Base-by-base conservation (phyloP, 1,140 invertebrate species). In the Drosophila prosaltans region DNA sequence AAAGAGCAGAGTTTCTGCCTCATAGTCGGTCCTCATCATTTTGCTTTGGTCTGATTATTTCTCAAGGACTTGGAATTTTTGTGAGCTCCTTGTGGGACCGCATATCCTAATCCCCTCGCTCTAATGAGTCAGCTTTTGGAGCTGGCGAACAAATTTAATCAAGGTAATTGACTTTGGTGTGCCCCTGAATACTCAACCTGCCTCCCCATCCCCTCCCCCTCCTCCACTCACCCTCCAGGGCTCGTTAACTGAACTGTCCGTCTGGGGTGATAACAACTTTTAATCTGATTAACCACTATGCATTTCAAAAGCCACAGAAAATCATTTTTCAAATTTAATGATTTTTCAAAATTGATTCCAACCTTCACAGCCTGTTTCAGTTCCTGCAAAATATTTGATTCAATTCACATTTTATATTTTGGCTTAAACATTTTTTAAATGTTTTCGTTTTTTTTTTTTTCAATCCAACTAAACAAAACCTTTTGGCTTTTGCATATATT, bases 121-220 rank as follows among this genome's bases (percentile, higher is more conserved):
- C 45, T 51, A 51, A 51, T 51, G 45, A 51, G 45, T 51, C 45
- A 10, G 8, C 21, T 26, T 51, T 51, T 3, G 45, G 45, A 10
- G 45, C 45, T 51, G 8, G 8, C 45, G 26, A 51, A 51, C 21
- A 51, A 51, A 51, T 51, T 51, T 26, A 51, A 51, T 51, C 45
- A 51, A 51, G 45, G 45, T 51, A 51, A 51, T 51, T 51, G 45
- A 51, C 45, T 51, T 51, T 51, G 21, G 8, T 51, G 9, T 51
- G 32, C 32, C 32, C 32, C 32, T 30, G 28, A 30, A 30, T 30
- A 2, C 28, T 16, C 16, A 16, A 16, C 16, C 16, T 16, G 16
- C 16, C 16, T 16, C 16, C 4, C 28, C 28, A 3, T 4, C 28
- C 2, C 28, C 28, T 0, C 28, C 28, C 0, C 28, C 28, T 4